phyloP scores from a whole-genome alignment of 2,888 invertebrate genomes.

The Spatulosminthurus flaviceps region DNA sequence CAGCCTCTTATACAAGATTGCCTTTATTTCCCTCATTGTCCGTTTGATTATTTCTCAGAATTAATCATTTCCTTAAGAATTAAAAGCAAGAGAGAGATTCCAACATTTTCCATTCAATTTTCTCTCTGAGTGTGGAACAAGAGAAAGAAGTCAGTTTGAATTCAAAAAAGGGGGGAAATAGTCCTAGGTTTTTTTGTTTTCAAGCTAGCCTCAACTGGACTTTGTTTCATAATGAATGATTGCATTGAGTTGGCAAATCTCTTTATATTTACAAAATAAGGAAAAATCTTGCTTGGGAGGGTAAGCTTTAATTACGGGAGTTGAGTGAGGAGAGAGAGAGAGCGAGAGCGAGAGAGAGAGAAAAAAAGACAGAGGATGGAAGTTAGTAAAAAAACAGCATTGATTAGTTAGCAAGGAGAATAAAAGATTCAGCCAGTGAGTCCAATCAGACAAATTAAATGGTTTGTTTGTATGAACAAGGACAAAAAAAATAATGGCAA shows the following conservation, averaged over 20 bases:
- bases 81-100: too few species aligned
- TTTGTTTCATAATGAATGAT: not conserved
- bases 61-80: too few species aligned
- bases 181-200: too few species aligned
- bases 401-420: conserved; percentile 19
- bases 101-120: too few species aligned
- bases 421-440: conserved; percentile 26
- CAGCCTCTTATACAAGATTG: too few species aligned
- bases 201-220: not conserved
- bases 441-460: conserved; percentile 40
- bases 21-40: too few species aligned
- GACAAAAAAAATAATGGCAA: conserved; percentile 2
- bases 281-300: not conserved
- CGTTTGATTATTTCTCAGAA: too few species aligned
- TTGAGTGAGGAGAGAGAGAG: not conserved
- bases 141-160: too few species aligned
- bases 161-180: too few species aligned
- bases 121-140: too few species aligned
- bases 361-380: conserved; percentile 25
- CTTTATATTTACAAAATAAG: not conserved
- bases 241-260: not conserved
- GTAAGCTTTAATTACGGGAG: conserved; percentile 30
- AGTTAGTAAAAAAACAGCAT: conserved; percentile 31
- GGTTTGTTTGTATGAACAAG: conserved; percentile 20
- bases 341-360: not conserved